Evolutionary conservation across 2,113 vertebrate species (phyloP).

Genomic region (Phoenicopterus ruber): DNA sequence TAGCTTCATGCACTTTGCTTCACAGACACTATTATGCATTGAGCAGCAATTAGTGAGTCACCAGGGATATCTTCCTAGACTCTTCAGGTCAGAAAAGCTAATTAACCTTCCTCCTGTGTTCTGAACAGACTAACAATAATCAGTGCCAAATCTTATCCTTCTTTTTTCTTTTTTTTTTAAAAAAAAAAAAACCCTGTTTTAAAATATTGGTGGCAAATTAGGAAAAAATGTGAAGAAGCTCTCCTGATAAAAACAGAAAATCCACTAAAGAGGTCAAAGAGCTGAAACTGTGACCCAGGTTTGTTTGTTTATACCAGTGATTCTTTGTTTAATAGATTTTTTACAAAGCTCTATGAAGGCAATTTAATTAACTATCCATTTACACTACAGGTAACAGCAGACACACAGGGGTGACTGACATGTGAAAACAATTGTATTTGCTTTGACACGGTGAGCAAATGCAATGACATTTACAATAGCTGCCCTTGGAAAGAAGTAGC

Average conservation of each 20-base stretch:
- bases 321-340: slow-evolving; percentile 48
- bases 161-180: neutral
- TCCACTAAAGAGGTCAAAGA: neutral
- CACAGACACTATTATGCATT: slow-evolving; percentile 55
- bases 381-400: neutral
- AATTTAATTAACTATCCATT: slow-evolving; percentile 29
- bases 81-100: slow-evolving; percentile 73
- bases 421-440: neutral
- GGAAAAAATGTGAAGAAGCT: neutral
- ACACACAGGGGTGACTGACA: neutral
- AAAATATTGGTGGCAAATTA: neutral
- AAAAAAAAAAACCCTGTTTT: neutral
- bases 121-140: slow-evolving; percentile 51
- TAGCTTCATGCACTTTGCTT: slow-evolving; percentile 49
- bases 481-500: neutral
- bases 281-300: neutral
- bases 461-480: neutral
- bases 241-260: neutral
- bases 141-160: slow-evolving; percentile 1
- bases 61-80: slow-evolving; percentile 69
- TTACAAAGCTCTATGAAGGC: neutral
- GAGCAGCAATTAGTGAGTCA: slow-evolving; percentile 74
- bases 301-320: slow-evolving; percentile 26
- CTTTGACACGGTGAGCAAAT: neutral
- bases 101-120: slow-evolving; percentile 77